Base-by-base conservation (phyloP, 2,888 invertebrate genomes). In the Augiades crinisus region DNA sequence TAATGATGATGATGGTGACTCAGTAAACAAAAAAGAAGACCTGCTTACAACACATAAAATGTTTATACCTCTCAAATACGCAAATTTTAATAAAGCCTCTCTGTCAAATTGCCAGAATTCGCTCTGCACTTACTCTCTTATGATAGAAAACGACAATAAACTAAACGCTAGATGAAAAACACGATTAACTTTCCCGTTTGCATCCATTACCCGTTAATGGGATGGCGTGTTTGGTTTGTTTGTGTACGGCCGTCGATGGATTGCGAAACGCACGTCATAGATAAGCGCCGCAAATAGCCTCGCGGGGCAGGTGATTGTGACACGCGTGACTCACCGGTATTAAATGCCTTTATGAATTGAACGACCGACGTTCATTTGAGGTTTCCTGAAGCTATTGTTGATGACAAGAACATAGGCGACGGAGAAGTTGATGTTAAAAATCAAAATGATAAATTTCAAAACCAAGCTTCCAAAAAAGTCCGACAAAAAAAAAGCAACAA, bases 171-270 rank as follows among this genome's bases (percentile, higher is more conserved):
- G 30, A 41, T 30, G 43, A 31, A 38, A 41, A 49, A 24, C 33
- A 12, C 27, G 43, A 44, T 44, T 44, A 31, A 10, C 2, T 41
- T 46, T 34, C 19, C n/a, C 14, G 21, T 16, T 37, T 8, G 8
- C 41, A 36, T 43, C 27, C 33, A 49, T 49, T 41, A 3, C 49
- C 22, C 60, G 61, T 50, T 41, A 36, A 53, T 38, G 27, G 41
- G n/a, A 24, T 27, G 27, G 17, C 41, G 8, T 16, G 33, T 22
- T 41, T 34, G 34, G 13, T 43, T 12, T 6, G 24, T 43, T 56
- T 51, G 51, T 56, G 21, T 46, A 50, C 14, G 50, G 47, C 12
- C 30, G 21, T 50, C 50, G 43, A 50, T 50, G 50, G 36, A 50
- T 36, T 50, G 49, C 36, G 10, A 50, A 50, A 43, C 30, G 10